These are phyloP conservation scores for Atrina japonica DNA, from an alignment of 2,888 invertebrate species.

Conservation along the genomic window DNA sequence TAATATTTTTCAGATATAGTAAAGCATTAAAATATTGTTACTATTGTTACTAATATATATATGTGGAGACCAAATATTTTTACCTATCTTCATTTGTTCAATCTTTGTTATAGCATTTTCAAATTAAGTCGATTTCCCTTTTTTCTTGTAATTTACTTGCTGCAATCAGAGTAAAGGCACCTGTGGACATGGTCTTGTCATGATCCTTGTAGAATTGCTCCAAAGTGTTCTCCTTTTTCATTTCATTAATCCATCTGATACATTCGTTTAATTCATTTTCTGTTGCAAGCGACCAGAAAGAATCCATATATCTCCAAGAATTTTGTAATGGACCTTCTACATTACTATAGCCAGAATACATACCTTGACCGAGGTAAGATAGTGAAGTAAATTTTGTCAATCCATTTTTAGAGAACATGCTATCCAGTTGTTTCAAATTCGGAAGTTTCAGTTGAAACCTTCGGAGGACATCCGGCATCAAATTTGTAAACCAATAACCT, in stretches of 20 bases:
- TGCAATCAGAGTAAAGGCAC: constrained; percentile 14
- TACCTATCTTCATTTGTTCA: too few relatives aligned
- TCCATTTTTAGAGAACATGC: not conserved
- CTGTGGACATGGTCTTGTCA: constrained; percentile 1
- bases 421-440: not conserved
- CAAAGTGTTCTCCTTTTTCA: constrained; percentile 20
- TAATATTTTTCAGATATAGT: too few relatives aligned
- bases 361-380: not conserved
- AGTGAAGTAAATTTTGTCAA: not conserved
- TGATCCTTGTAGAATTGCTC: constrained; percentile 11
- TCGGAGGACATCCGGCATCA: not conserved
- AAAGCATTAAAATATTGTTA: too few relatives aligned
- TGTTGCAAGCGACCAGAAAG: constrained; percentile 12
- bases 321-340: constrained; percentile 26
- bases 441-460: not conserved
- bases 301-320: constrained; percentile 13
- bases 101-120: too few relatives aligned
- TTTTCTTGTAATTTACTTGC: constrained; percentile 15
- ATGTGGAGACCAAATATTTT: too few relatives aligned
- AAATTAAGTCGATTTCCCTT: too few relatives aligned
- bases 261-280: constrained; percentile 5
- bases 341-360: constrained; percentile 5
- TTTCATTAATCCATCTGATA: not conserved
- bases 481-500: constrained; percentile 19
- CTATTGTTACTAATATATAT: too few relatives aligned